Evolutionary conservation across 2,888 invertebrate genomes (phyloP), one percentile per base, ranked within the genome.

Genomic region (Lasioglossum oenotherae): DNA sequence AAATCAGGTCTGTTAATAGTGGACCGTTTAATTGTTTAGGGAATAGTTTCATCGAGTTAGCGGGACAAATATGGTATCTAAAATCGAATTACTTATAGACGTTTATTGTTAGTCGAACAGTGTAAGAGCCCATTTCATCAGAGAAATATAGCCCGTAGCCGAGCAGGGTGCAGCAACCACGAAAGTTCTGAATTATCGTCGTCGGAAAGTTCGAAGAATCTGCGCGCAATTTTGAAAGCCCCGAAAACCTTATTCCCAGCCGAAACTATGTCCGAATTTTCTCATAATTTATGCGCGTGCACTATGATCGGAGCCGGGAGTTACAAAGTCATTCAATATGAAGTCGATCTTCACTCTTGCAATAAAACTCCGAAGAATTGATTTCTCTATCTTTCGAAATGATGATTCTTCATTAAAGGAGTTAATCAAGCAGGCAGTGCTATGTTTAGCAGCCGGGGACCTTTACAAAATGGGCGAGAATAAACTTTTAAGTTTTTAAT

Each of bases 141-240:
- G 78, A 87, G 87, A 87, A 78, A 87, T 86, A 87, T 82, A 83
- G 82, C 80, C 80, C 72, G 80, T 82, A 82, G 75, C 41, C 74
- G 76, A 46, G 73, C 64, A 31, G 71, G 35, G 8, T 71, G 77
- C 78, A 91, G 87, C 84, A 89, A 86, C 87, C 88, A 79, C 78
- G 87, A 89, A 93, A 93, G 84, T 94, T 93, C 87, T 92, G 90
- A 93, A 92, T 94, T 93, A 94, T 94, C 91, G 91, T 89, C 88
- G 87, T 82, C 85, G 87, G 88, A 92, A 93, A 93, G 93, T 93
- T 92, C 92, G 92, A 93, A 93, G 94, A 94, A 94, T 93, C 88
- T 89, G 78, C 89, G 88, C 85, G 89, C 86, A 91, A 91, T 91
- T 92, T 91, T 89, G 88, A 81, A 80, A 71, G 64, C 84, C 60